Base-by-base conservation (phyloP, 2,113 vertebrate genomes). In the Rhipidura dahli region DNA sequence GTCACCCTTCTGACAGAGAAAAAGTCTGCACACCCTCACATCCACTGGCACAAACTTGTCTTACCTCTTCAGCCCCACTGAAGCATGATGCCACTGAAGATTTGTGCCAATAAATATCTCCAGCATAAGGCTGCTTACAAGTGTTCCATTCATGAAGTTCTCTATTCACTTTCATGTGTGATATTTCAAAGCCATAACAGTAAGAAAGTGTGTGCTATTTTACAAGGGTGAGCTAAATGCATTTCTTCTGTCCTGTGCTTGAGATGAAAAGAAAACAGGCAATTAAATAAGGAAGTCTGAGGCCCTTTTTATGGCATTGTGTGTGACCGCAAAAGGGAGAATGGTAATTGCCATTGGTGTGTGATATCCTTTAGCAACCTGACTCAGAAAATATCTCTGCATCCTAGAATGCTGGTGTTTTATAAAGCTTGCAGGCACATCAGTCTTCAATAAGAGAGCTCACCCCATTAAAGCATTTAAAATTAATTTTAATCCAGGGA, bases 401-500 rank as follows among this genome's bases (percentile, higher is more conserved):
- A 60, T 90, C 31, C 76, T 86, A 70, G 47, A 88, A 69, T 17
- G 24, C 27, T 1, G 0, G 21, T 3, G 3, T 91, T 95, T 90
- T 80, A 88, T 83, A 92, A 70, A 94, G 63, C 92, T 90, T 94
- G 71, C 59, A 88, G 94, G 94, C 70, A 63, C 81, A 66, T 91
- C 78, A 77, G 66, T 47, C 87, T 64, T 94, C 84, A 96, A 24
- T 63, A 70, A 80, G 79, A 88, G 33, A 86, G 5, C 47, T 96
- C 79, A 81, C 60, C 51, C 54, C 56, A 90, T 91, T 81, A 85
- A 80, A 86, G 44, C 60, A 81, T 93, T 93, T 73, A 68, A 93
- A 94, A 94, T 93, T 90, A 80, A 93, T 96, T 94, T 94, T 94
- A 95, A 88, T 80, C 66, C 47, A 60, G 66, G 68, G 87, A 95